Base-by-base conservation (phyloP, 2,888 invertebrate species). In the Euspilapteryx auroguttella region DNA sequence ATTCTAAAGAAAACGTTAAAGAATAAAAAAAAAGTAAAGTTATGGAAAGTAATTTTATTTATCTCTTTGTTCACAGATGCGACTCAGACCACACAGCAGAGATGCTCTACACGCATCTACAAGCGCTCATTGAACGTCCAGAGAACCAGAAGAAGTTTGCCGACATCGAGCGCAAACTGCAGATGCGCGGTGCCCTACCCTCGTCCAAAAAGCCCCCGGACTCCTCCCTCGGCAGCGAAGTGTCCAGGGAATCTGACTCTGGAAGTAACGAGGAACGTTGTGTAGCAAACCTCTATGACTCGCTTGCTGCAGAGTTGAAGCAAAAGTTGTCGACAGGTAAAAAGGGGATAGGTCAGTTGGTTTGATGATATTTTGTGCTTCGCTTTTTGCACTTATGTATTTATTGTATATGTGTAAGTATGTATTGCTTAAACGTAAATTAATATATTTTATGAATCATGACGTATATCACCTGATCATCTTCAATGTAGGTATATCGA, bases 41-140 rank as follows among this genome's bases (percentile, higher is more conserved):
- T n/a, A n/a, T n/a, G n/a, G n/a, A n/a, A n/a, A n/a, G n/a, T n/a
- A n/a, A n/a, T n/a, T n/a, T n/a, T n/a, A n/a, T n/a, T n/a, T n/a
- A n/a, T n/a, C n/a, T n/a, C n/a, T 24, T 37, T 34, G 35, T 44
- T 34, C 20, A 34, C 66, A 75, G 75, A 61, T 95, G 93, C 58
- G 97, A 97, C 61, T 93, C 93, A 7, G 86, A 93, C 37, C 89
- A 93, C 52, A 97, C 96, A 12, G 96, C 97, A 0, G 83, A 88
- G 35, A 81, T 93, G 51, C 79, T 98, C 32, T 87, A 87, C 52
- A 82, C 86, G 8, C 94, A 94, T 48, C 68, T 97, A 33, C 88
- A 90, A 62, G 82, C 87, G 6, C 65, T 97, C 13, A 73, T 92
- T 44, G 85, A 88, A 40, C 66, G 89, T 36, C 87, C 94, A 20